phyloP scores from a whole-genome alignment of 2,113 vertebrate species.

The Mormyrus lacerda region DNA sequence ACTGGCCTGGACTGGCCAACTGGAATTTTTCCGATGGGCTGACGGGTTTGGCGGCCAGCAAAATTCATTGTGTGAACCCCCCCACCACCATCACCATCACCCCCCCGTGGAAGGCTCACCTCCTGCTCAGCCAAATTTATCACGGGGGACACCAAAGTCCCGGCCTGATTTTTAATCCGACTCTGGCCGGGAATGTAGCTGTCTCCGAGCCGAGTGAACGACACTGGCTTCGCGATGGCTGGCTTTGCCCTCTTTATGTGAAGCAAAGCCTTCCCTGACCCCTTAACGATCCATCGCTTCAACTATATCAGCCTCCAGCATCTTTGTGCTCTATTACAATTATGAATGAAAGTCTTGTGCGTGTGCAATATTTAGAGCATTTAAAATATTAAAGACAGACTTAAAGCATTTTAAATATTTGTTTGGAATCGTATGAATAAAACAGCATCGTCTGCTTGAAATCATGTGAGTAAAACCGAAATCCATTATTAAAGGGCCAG shows the following conservation, averaged over 20 bases:
- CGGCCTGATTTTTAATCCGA: background rate
- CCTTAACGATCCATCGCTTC: background rate
- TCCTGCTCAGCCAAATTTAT: background rate
- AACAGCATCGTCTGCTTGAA: background rate
- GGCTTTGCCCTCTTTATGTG: background rate
- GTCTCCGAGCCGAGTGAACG: background rate
- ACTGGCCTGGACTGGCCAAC: background rate
- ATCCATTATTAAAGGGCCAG: background rate
- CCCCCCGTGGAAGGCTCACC: background rate
- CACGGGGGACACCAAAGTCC: background rate
- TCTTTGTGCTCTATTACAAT: background rate
- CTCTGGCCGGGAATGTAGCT: background rate
- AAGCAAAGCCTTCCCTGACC: background rate
- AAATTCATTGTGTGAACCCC: background rate
- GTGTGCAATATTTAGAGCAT: background rate
- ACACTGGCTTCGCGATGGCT: no score
- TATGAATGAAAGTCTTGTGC: background rate
- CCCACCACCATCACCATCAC: background rate
- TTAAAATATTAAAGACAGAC: background rate
- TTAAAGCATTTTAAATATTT: conserved; percentile 9
- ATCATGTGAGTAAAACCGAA: background rate
- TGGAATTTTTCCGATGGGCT: background rate
- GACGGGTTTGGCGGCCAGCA: background rate
- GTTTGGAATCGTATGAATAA: background rate
- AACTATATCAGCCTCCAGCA: background rate